phyloP scores from a whole-genome alignment of 2,113 vertebrate genomes.

The Machaerirhynchus nigripectus region DNA sequence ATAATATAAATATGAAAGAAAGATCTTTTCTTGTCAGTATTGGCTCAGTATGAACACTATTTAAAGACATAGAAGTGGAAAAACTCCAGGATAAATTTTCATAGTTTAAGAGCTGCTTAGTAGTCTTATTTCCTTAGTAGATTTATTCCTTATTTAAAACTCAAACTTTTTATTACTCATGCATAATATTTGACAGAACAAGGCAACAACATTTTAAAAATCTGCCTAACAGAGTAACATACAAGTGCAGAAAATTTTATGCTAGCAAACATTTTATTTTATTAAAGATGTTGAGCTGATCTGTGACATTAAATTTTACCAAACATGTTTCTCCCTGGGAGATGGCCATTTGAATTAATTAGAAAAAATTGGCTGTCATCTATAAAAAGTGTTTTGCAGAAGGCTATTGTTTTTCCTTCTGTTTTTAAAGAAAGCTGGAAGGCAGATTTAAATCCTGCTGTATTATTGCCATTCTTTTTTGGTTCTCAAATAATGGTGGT shows the following conservation, averaged over 20 bases:
- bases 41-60: not conserved
- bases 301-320: not conserved
- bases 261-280: not conserved
- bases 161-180: not conserved
- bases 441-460: not conserved
- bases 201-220: not conserved
- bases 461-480: not conserved
- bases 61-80: not conserved
- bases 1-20: not conserved
- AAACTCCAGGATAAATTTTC: not conserved
- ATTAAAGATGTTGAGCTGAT: not conserved
- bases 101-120: not conserved
- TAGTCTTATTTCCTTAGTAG: not conserved
- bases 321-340: not conserved
- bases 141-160: not conserved
- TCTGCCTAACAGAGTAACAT: not conserved
- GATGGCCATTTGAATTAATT: not conserved
- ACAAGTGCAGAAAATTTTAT: not conserved
- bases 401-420: not conserved
- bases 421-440: not conserved
- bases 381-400: not conserved
- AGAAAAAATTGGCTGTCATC: not conserved
- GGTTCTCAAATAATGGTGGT: not conserved
- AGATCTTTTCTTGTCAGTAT: not conserved
- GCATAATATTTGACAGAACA: not conserved